Evolutionary conservation across 2,888 invertebrate species (phyloP).

Genomic region (Eugnorisma glareosa): DNA sequence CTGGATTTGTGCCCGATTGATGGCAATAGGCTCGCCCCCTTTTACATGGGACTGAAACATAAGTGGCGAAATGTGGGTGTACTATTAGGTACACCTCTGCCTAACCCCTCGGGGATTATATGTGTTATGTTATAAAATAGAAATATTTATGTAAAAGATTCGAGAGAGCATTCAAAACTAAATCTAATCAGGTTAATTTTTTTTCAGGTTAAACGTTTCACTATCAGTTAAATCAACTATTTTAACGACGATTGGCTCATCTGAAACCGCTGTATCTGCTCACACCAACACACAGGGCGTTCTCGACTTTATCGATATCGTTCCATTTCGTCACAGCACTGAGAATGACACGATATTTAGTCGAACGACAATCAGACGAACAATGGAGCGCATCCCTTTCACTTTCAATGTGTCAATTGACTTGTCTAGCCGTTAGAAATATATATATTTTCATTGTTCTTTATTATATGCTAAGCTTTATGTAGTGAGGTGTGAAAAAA

Average conservation of each 20-base stretch:
- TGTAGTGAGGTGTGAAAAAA: conserved; percentile 29
- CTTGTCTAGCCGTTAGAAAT: conserved; percentile 71
- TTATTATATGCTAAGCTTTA: conserved; percentile 37
- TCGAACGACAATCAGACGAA: conserved; percentile 79
- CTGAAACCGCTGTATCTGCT: conserved; percentile 48
- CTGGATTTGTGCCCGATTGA: too few species aligned
- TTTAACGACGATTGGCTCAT: conserved; percentile 49
- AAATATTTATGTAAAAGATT: background rate
- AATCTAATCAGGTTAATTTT: background rate
- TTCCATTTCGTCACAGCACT: conserved; percentile 82
- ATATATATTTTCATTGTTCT: conserved; percentile 70
- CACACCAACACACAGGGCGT: conserved; percentile 69
- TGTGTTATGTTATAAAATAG: too few species aligned
- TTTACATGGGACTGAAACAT: too few species aligned
- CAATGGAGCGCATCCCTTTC: conserved; percentile 86
- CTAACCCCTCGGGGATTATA: too few species aligned
- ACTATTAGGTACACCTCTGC: too few species aligned
- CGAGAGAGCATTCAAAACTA: background rate
- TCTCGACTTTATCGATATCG: conserved; percentile 73
- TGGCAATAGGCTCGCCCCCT: too few species aligned
- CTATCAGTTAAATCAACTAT: background rate
- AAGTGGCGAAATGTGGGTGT: too few species aligned
- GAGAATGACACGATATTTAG: conserved; percentile 88
- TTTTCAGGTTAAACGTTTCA: too few species aligned
- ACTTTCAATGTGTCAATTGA: conserved; percentile 86